Evolutionary conservation across 2,113 vertebrate genomes (phyloP), one percentile per base, ranked within the genome.

Genomic region (Aptenodytes forsteri): DNA sequence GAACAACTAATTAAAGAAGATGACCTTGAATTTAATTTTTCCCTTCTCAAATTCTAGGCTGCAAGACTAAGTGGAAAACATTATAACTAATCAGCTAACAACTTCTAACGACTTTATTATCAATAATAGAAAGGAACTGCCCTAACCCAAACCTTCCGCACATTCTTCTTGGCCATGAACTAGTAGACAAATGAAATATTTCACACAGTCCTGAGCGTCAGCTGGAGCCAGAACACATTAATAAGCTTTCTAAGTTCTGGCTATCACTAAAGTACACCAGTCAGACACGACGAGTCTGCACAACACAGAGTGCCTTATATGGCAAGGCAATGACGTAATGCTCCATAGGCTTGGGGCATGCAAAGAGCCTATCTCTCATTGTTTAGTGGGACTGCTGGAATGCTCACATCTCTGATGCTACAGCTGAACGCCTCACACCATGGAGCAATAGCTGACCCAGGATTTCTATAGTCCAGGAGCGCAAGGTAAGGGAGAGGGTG

Each of bases 251-350:
- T 58, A 88, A 93, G 97, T 89, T 75, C 97, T 88, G 96, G 93
- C 96, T 95, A 97, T 97, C 96, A 90, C 83, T 75, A 8, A 95
- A 94, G 90, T 44, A 90, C 97, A 97, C 96, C 97, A 97, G 97
- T 86, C 96, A 98, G 97, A 97, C 89, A 93, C 96, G 96, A 98
- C 87, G 96, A 98, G 98, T 61, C 97, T 95, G 97, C 97, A 98
- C 98, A 98, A 97, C 97, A 98, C 98, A 82, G 94, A 98, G 98
- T 81, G 97, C 99, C 99, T 99, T 99, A 99, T 99, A 99, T 98
- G 99, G 99, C 77, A 98, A 98, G 98, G 98, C 98, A 97, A 98
- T 99, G 99, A 99, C 99, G 99, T 99, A 98, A 99, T 98, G 98
- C 98, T 98, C 98, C 98, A 97, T 97, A 99, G 99, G 99, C 99